Percentiles rank a stretch among this genome's conserved stretches.
Conservation (phyloP, 2,113 vertebrate species). For the Leptodactylus fuscus region DNA sequence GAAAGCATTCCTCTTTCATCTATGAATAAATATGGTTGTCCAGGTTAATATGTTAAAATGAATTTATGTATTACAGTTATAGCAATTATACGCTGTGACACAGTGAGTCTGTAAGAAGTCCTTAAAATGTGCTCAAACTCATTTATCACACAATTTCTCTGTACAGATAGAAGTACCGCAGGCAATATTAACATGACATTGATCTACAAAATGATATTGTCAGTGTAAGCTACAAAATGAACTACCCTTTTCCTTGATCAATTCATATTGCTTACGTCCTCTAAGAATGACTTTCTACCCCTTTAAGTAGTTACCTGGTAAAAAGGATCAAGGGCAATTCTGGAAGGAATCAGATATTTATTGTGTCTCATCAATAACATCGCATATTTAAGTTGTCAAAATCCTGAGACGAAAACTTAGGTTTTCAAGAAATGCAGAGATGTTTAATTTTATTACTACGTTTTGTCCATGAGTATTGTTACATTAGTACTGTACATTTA, state of each 20-base stretch:
- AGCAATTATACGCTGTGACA: no score
- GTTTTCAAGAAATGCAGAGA: neutral
- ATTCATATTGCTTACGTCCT: conserved; percentile 36
- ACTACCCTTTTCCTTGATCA: neutral
- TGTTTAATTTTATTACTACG: neutral
- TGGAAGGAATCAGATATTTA: neutral
- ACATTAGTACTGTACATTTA: no score
- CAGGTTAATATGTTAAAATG: no score
- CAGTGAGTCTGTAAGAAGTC: no score
- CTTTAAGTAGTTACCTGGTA: conserved; percentile 4
- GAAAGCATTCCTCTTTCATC: no score
- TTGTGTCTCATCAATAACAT: conserved; percentile 2
- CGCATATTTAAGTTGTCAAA: neutral
- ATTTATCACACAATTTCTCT: neutral
- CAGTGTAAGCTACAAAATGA: conserved; percentile 14
- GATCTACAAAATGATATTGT: conserved; percentile 4
- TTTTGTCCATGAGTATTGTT: neutral
- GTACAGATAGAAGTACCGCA: neutral
- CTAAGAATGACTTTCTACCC: neutral
- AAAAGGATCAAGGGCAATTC: conserved; percentile 18
- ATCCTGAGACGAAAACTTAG: neutral
- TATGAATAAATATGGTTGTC: no score
- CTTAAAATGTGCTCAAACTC: no score
- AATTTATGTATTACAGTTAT: no score
- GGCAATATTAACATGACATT: neutral